Evolutionary conservation across 1,140 invertebrate species (phyloP), one percentile per base, ranked within the genome.

Genomic region (Hormaphis cornu): DNA sequence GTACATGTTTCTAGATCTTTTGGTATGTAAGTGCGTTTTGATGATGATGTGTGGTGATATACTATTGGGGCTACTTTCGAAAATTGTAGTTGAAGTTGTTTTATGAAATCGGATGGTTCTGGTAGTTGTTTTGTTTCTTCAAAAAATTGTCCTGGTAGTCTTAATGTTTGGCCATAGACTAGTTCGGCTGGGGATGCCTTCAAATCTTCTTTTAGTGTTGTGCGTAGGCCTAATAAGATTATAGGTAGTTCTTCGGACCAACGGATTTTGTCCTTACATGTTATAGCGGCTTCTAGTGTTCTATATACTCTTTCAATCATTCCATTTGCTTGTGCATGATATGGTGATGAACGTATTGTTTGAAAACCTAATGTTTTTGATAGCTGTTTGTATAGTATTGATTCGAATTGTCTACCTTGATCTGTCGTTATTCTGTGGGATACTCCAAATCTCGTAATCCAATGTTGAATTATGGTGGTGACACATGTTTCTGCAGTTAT

Each of bases 351-450:
- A 26, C 12, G 33, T 14, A 50, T 69, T 42, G n/a, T 40, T 16
- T 28, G 10, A 14, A 28, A 26, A 20, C 44, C 61, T 2, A 69
- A 26, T 9, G 20, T 18, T 7, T 40, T 28, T 69, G 75, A 71
- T 28, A 78, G 30, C 10, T 72, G 5, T 14, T 71, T 69, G 42
- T 78, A 79, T 0, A 79, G 37, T 0, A 70, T 20, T 2, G 74
- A 73, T 42, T 78, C 76, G 53, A 80, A 80, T 72, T 80, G 79
- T 3, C 72, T 52, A 1, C 76, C 75, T 73, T 69, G 76, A 70
- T 82, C 80, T 0, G 78, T 79, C 0, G 77, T 80, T 12, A 81
- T 75, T 14, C 26, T 54, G 0, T 20, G 2, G 8, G 78, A 77
- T 2, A 71, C 40, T 0, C 80, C 79, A 70, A 76, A 81, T 16